phyloP scores from a whole-genome alignment of 1,140 invertebrate genomes.

The Drosophila tristis region DNA sequence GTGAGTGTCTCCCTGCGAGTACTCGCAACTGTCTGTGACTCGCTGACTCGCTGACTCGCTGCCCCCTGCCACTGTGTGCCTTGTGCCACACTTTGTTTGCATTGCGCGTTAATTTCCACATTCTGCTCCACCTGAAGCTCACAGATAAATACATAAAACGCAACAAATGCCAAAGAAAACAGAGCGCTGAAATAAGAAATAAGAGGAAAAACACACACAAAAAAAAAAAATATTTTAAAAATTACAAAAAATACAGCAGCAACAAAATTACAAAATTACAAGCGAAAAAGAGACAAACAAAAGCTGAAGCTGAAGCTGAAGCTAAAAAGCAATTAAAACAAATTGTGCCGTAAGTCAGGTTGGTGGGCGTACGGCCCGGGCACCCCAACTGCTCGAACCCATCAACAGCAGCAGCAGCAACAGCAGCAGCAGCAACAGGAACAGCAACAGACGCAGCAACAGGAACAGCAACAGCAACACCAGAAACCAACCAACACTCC shows the following conservation, averaged over 20 bases:
- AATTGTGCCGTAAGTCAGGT: slow-evolving; percentile 78
- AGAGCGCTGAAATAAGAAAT: background rate
- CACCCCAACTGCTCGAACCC: slow-evolving; percentile 10
- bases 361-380: slow-evolving; percentile 62
- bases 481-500: slow-evolving; percentile 10
- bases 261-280: slow-evolving; percentile 4
- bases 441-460: slow-evolving; percentile 22
- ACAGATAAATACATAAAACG: slow-evolving; percentile 35
- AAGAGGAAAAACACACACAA: background rate
- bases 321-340: slow-evolving; percentile 80
- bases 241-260: no score
- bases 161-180: slow-evolving; percentile 5
- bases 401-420: background rate
- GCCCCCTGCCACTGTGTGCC: background rate
- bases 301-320: slow-evolving; percentile 49
- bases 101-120: slow-evolving; percentile 36
- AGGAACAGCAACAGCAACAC: slow-evolving; percentile 13
- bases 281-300: slow-evolving; percentile 10
- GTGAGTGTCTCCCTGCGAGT: no score
- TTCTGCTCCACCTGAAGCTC: slow-evolving; percentile 1
- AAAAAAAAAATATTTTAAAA: background rate
- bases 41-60: no score
- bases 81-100: slow-evolving; percentile 36
- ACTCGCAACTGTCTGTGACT: no score
- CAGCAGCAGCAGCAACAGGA: no score